These are phyloP conservation scores for Andrena minutula DNA, from an alignment of 2,888 invertebrate species.

Conservation along the genomic window DNA sequence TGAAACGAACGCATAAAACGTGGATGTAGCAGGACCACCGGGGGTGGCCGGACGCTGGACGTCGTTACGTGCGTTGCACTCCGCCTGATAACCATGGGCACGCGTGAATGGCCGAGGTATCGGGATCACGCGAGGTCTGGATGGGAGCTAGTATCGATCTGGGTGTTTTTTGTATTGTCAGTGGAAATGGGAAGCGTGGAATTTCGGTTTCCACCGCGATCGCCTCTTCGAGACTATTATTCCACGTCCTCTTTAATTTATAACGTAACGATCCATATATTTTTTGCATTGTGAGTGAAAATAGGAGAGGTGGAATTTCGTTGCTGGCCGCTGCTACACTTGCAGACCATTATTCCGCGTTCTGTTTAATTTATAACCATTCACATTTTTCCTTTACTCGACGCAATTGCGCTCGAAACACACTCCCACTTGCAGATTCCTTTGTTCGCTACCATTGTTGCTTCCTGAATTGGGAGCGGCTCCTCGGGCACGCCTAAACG, in stretches of 20 bases:
- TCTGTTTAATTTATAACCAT: background rate
- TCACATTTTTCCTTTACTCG: conserved; percentile 12
- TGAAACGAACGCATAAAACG: conserved; percentile 61
- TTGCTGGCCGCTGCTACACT: too few relatives aligned
- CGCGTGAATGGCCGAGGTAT: conserved; percentile 47
- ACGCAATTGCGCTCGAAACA: conserved; percentile 23
- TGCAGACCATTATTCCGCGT: too few relatives aligned
- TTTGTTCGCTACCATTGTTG: conserved; percentile 21
- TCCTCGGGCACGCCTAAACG: conserved; percentile 61
- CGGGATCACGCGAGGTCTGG: conserved; percentile 47
- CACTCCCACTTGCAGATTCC: background rate
- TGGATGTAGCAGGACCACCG: conserved; percentile 49
- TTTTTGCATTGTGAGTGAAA: too few relatives aligned
- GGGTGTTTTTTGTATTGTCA: conserved; percentile 35
- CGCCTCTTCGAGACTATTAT: too few relatives aligned
- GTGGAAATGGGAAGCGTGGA: background rate
- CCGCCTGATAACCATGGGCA: conserved; percentile 31
- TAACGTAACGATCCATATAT: too few relatives aligned
- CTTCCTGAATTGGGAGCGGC: conserved; percentile 31
- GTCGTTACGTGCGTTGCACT: conserved; percentile 40
- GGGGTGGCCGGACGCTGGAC: conserved; percentile 11
- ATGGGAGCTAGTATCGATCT: conserved; percentile 48
- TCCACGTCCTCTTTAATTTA: too few relatives aligned
- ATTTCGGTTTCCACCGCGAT: too few relatives aligned
- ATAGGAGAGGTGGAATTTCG: too few relatives aligned